Percentiles rank a stretch among this genome's conserved stretches.
phyloP scores from a whole-genome alignment of 2,888 invertebrate genomes.

The Cistogaster globosa region DNA sequence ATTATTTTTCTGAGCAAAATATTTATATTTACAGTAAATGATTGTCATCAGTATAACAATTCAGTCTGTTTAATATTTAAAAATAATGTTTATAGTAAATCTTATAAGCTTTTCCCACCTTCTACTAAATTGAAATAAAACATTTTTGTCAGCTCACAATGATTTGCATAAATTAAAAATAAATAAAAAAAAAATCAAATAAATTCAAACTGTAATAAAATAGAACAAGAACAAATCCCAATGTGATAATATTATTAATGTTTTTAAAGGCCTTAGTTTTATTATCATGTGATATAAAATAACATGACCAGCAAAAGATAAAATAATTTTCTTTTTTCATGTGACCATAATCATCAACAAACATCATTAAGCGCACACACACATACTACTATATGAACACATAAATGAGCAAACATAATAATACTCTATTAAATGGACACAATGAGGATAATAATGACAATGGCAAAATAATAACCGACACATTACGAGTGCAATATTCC shows the following conservation, averaged over 20 bases:
- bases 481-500: constrained; percentile 16
- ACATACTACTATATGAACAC: neutral
- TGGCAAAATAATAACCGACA: constrained; percentile 47
- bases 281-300: constrained; percentile 57
- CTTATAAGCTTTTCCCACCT: neutral
- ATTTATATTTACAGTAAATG: no score
- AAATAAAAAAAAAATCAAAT: constrained; percentile 29
- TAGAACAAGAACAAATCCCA: constrained; percentile 1
- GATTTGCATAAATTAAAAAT: constrained; percentile 39
- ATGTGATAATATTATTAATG: constrained; percentile 48
- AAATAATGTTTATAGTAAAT: neutral
- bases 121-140: neutral
- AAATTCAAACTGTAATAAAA: constrained; percentile 19
- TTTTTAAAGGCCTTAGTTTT: constrained; percentile 46
- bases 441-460: constrained; percentile 48
- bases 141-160: constrained; percentile 7
- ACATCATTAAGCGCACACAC: constrained; percentile 52
- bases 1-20: no score
- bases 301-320: constrained; percentile 69
- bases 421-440: constrained; percentile 37
- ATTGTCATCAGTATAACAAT: no score
- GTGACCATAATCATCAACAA: constrained; percentile 64
- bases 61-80: no score
- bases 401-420: constrained; percentile 33
- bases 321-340: constrained; percentile 69